phyloP scores from a whole-genome alignment of 2,888 invertebrate genomes.

The Xanthorhoe designata region DNA sequence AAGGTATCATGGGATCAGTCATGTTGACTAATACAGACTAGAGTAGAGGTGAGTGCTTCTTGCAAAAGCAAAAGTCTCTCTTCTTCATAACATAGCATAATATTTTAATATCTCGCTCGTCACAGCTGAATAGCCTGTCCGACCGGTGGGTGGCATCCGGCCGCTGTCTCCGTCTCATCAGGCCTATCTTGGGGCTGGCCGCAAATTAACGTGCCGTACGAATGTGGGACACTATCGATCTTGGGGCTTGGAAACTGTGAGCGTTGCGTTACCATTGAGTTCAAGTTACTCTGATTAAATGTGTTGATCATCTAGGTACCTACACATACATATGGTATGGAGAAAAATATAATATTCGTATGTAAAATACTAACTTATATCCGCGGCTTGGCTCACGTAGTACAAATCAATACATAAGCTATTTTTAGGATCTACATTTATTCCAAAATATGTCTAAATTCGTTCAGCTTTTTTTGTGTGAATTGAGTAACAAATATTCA shows the following conservation, averaged over 20 bases:
- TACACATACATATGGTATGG: too few species aligned
- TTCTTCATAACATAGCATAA: conserved; percentile 20
- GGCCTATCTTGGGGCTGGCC: conserved; percentile 78
- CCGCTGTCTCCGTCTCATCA: conserved; percentile 82
- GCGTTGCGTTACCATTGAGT: neutral
- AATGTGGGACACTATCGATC: conserved; percentile 38
- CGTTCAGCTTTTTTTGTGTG: too few species aligned
- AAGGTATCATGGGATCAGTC: too few species aligned
- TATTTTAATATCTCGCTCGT: conserved; percentile 61
- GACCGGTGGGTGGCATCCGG: conserved; percentile 66
- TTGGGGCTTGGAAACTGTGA: neutral
- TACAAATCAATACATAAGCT: too few species aligned
- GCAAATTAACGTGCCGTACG: conserved; percentile 72
- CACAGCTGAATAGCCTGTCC: conserved; percentile 68
- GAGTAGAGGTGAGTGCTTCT: conserved; percentile 14
- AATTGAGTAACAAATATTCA: too few species aligned
- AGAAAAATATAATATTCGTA: too few species aligned
- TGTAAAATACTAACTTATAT: too few species aligned
- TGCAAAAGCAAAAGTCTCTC: conserved; percentile 42
- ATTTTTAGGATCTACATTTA: too few species aligned
- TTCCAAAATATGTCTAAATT: too few species aligned
- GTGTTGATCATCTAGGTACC: too few species aligned
- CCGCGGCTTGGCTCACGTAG: too few species aligned
- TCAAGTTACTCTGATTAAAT: neutral
- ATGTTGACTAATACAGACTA: too few species aligned